Evolutionary conservation across 2,888 invertebrate species (phyloP).

Genomic region (Drosophila mercatorum): DNA sequence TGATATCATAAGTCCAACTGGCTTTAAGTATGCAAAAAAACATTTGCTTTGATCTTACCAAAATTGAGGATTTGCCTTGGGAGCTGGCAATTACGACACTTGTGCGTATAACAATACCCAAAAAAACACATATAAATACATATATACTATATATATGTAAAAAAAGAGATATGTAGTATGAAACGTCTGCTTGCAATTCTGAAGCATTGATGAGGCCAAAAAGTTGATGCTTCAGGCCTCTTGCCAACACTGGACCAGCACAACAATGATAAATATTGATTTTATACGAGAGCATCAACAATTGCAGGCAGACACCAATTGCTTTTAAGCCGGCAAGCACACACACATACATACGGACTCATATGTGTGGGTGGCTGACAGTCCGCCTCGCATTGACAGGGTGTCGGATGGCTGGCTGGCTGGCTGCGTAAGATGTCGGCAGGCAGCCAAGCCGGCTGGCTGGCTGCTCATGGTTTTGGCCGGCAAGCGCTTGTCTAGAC

Average conservation of each 20-base stretch:
- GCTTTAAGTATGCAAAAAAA: background rate
- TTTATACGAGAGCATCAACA: conserved; percentile 46
- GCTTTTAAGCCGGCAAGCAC: conserved; percentile 30
- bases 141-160: background rate
- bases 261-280: conserved; percentile 62
- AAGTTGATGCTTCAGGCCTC: conserved; percentile 3
- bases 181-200: conserved; percentile 27
- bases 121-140: background rate
- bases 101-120: conserved; percentile 17
- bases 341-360: background rate
- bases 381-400: conserved; percentile 14
- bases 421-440: conserved; percentile 6
- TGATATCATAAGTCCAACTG: background rate
- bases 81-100: conserved; percentile 34
- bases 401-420: background rate
- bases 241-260: conserved; percentile 1
- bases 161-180: background rate
- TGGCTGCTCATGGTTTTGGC: conserved; percentile 19
- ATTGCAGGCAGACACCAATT: conserved; percentile 45
- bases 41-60: conserved; percentile 36
- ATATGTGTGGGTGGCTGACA: background rate
- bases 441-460: conserved; percentile 2
- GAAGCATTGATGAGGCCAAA: conserved; percentile 21
- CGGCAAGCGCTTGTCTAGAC: conserved; percentile 54
- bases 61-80: conserved; percentile 25